phyloP scores from a whole-genome alignment of 2,113 vertebrate species.

The Microcebus griseorufus region DNA sequence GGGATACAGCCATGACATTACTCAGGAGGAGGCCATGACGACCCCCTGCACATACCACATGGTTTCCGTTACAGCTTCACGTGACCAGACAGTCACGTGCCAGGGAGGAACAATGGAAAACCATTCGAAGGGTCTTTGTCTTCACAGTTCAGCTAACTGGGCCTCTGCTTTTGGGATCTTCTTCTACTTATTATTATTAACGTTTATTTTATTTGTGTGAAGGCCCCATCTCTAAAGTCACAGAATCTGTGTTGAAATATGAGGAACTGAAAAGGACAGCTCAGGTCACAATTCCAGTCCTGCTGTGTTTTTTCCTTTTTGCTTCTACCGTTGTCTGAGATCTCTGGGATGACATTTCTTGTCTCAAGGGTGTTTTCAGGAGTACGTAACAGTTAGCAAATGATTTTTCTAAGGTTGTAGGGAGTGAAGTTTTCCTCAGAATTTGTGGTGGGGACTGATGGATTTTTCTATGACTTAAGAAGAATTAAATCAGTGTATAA shows the following conservation, averaged over 20 bases:
- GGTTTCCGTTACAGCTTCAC: constrained; percentile 85
- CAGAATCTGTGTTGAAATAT: constrained; percentile 75
- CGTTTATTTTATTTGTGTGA: constrained; percentile 76
- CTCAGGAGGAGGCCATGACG: constrained; percentile 78
- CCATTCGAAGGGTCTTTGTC: constrained; percentile 76
- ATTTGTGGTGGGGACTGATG: background rate
- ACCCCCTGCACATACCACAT: constrained; percentile 75
- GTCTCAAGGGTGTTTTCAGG: background rate
- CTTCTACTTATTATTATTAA: constrained; percentile 51
- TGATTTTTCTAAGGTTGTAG: background rate
- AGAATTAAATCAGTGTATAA: background rate
- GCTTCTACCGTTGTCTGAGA: constrained; percentile 44
- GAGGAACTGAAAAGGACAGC: constrained; percentile 65
- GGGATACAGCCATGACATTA: constrained; percentile 74
- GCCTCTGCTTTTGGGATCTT: constrained; percentile 69
- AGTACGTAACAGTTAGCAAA: background rate
- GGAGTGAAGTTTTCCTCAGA: background rate
- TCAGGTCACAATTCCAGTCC: background rate
- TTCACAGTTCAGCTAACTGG: constrained; percentile 79
- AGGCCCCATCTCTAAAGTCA: constrained; percentile 72
- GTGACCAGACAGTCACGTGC: constrained; percentile 83
- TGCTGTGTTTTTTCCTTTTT: constrained; percentile 49
- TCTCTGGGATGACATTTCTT: constrained; percentile 43
- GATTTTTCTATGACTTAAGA: background rate
- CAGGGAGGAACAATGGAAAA: constrained; percentile 77